A percentile compares a stretch with the other conserved stretches of the same genome.
Conservation (phyloP, 2,888 invertebrate species). For the Erpobdella octoculata region DNA sequence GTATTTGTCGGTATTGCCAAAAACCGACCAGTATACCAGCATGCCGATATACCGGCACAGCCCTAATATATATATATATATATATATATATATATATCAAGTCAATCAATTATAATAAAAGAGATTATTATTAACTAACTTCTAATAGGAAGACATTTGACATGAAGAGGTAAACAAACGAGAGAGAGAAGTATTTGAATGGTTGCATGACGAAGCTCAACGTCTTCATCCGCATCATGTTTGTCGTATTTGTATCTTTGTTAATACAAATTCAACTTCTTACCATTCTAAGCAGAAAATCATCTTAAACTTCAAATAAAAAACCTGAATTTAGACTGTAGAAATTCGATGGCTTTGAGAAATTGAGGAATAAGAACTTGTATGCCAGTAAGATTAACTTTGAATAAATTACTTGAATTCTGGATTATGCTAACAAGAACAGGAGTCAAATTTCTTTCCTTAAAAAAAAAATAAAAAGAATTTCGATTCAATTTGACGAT, state of each 20-base stretch:
- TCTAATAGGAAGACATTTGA: conserved; percentile 55
- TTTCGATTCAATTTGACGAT: no score
- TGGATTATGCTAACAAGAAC: conserved; percentile 76
- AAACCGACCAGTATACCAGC: no score
- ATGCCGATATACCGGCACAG: neutral
- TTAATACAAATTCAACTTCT: no score
- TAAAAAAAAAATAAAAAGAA: no score
- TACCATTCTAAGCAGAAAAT: no score
- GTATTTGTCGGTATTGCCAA: neutral
- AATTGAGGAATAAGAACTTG: conserved; percentile 82
- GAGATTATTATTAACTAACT: conserved; percentile 45
- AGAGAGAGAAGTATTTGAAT: conserved; percentile 83
- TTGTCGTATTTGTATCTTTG: conserved; percentile 27
- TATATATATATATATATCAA: neutral
- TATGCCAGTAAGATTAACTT: conserved; percentile 83
- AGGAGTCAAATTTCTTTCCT: conserved; percentile 46
- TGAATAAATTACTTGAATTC: conserved; percentile 65
- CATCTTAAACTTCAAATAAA: no score
- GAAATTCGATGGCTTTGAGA: conserved; percentile 71
- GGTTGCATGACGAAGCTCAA: conserved; percentile 74
- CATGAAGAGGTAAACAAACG: conserved; percentile 84
- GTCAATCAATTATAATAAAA: no score
- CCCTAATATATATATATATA: neutral
- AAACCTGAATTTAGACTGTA: conserved; percentile 9
- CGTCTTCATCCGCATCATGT: conserved; percentile 34